Evolutionary conservation across 2,113 vertebrate genomes (phyloP), one percentile per base, ranked within the genome.

Genomic region (Anhinga anhinga): DNA sequence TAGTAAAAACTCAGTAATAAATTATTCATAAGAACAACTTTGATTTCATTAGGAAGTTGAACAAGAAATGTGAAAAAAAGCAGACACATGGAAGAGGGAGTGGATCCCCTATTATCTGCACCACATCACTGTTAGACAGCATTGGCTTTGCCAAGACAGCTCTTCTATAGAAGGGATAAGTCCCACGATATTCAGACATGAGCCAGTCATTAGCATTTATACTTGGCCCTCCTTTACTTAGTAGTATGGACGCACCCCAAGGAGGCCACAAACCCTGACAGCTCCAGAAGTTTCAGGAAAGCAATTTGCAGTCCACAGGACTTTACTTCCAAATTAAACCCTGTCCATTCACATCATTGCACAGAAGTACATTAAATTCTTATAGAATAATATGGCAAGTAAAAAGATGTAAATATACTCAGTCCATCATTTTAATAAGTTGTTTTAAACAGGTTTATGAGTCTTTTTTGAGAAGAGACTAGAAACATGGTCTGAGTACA

Each of bases 1-100:
- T 72, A 80, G 52, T 69, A 80, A 88, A 76, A 94, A 23, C 61
- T 80, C 42, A 77, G 13, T 34, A 90, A 92, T 76, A 61, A 88
- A 74, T 63, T 76, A 88, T 79, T 21, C 11, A 58, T 67, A 85
- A 40, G 69, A 85, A 76, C 52, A 73, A 66, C 17, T 83, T 59
- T 15, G 25, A 74, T 92, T 91, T 88, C n/a, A 50, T 82, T 36
- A 80, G 55, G 59, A 79, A 71, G 7, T 58, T 67, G 38, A 82
- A n/a, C n/a, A 59, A 82, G 56, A 15, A 70, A 56, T 61, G 9
- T 61, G 16, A 77, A 76, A 77, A 36, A 81, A n/a, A 13, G 11
- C 11, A 50, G 5, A 52, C 3, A 67, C 61, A 52, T 27, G 21
- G 55, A 92, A 85, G 38, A 70, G 23, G 5, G 14, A 74, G 17